phyloP scores from a whole-genome alignment of 1,140 invertebrate genomes.

The Asobara japonica region DNA sequence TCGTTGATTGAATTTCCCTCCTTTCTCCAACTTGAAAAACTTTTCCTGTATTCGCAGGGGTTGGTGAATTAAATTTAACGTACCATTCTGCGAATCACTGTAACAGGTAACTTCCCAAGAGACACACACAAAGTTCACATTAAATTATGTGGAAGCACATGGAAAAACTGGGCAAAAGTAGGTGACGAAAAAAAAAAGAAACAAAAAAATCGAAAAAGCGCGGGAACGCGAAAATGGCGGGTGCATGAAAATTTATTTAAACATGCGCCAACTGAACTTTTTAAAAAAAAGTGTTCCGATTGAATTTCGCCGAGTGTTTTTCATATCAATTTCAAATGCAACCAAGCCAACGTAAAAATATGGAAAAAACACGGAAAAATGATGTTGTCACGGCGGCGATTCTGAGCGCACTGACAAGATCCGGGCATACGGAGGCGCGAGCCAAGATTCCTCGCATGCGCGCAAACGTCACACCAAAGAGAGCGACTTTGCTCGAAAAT shows the following conservation, averaged over 20 bases:
- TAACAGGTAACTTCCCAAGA: background rate
- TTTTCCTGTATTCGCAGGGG: no score
- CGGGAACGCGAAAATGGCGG: no score
- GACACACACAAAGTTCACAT: slow-evolving; percentile 5
- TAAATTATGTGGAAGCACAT: no score
- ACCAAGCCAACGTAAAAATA: background rate
- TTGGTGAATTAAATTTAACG: background rate
- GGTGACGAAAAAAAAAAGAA: background rate
- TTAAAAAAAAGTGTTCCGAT: no score
- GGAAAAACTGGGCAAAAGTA: background rate
- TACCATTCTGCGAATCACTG: slow-evolving; percentile 11
- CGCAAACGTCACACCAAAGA: background rate
- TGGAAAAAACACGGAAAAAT: background rate
- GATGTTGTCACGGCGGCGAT: slow-evolving; percentile 34
- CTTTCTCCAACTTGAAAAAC: no score
- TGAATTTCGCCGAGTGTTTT: background rate
- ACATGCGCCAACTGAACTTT: no score
- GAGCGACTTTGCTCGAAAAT: slow-evolving; percentile 19
- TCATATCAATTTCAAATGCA: background rate
- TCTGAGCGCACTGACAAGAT: slow-evolving; percentile 42
- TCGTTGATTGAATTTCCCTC: no score
- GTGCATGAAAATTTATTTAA: no score
- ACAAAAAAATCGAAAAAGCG: slow-evolving; percentile 1
- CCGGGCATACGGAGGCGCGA: slow-evolving; percentile 33
- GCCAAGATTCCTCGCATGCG: slow-evolving; percentile 18